A percentile compares a stretch with the other conserved stretches of the same genome.
phyloP scores from a whole-genome alignment of 2,888 invertebrate genomes.

The Sinelater perroti region DNA sequence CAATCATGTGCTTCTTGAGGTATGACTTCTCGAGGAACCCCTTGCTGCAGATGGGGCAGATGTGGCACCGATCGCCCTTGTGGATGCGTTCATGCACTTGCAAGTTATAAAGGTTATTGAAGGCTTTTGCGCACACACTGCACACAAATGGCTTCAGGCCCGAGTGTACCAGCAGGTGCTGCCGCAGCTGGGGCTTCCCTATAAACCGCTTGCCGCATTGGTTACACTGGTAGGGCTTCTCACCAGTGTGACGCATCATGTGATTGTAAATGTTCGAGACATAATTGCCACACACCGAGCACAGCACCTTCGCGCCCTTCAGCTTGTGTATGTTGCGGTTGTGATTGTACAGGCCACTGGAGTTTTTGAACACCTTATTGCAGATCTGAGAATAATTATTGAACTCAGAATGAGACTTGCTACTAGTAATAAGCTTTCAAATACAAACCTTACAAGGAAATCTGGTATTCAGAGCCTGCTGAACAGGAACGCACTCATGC shows the following conservation, averaged over 20 bases:
- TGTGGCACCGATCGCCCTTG: constrained; percentile 50
- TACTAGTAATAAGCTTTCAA: background rate
- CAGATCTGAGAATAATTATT: constrained; percentile 39
- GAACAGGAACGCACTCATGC: constrained; percentile 47
- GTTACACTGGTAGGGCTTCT: constrained; percentile 48
- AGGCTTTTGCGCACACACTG: constrained; percentile 52
- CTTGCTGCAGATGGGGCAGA: constrained; percentile 50
- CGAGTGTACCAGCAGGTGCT: constrained; percentile 51
- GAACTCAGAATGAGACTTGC: no score
- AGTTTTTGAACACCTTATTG: constrained; percentile 49
- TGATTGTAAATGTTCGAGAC: constrained; percentile 51
- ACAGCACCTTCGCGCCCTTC: constrained; percentile 46
- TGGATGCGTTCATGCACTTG: constrained; percentile 55
- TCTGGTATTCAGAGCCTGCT: constrained; percentile 38
- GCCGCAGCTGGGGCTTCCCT: constrained; percentile 46
- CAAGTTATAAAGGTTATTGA: constrained; percentile 52
- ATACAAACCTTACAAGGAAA: constrained; percentile 45
- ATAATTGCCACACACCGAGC: constrained; percentile 51
- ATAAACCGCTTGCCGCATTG: constrained; percentile 50
- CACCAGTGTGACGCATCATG: constrained; percentile 49
- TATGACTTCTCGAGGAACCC: constrained; percentile 54
- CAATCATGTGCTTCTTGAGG: constrained; percentile 52
- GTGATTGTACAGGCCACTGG: constrained; percentile 48
- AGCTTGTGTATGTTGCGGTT: constrained; percentile 47
- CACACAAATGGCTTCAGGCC: constrained; percentile 52